Evolutionary conservation across 2,113 vertebrate genomes (phyloP).

Genomic region (Merops nubicus): DNA sequence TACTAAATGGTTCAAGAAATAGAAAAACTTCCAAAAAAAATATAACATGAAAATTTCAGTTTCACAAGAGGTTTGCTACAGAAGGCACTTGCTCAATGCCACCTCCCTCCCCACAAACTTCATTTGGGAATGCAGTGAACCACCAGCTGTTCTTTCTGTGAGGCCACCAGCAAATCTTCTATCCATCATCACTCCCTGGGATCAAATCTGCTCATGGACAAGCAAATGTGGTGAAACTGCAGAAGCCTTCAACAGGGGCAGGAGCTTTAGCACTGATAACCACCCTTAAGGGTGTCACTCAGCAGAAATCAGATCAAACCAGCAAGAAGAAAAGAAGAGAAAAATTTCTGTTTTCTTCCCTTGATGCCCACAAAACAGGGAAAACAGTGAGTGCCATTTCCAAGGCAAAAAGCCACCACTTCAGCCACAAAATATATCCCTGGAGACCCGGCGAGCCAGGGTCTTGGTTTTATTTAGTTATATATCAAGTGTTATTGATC

Average conservation of each 20-base stretch:
- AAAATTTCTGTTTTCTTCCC: not conserved
- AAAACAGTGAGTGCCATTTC: conserved; percentile 1
- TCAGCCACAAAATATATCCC: not conserved
- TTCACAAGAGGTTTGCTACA: not conserved
- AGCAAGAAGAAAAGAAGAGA: not conserved
- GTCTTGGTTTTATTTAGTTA: not conserved
- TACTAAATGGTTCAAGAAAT: not conserved
- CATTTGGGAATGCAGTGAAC: not conserved
- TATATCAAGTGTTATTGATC: conserved; percentile 1
- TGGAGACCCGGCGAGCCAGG: not conserved
- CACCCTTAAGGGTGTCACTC: not conserved
- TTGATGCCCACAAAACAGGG: not conserved
- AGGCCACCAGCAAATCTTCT: not conserved
- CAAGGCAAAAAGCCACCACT: conserved; percentile 9
- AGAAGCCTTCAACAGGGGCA: not conserved
- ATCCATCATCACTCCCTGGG: too few species aligned
- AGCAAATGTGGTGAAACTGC: not conserved
- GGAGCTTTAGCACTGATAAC: not conserved
- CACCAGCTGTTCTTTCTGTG: not conserved
- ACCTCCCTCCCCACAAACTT: not conserved
- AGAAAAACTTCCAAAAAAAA: not conserved
- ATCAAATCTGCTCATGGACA: not conserved
- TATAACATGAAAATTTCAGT: not conserved
- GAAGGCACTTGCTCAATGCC: not conserved
- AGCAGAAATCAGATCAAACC: not conserved